A percentile compares a stretch with the other conserved stretches of the same genome.
Conservation (phyloP, 2,797 vertebrate species). For the Salmo trutta region DNA sequence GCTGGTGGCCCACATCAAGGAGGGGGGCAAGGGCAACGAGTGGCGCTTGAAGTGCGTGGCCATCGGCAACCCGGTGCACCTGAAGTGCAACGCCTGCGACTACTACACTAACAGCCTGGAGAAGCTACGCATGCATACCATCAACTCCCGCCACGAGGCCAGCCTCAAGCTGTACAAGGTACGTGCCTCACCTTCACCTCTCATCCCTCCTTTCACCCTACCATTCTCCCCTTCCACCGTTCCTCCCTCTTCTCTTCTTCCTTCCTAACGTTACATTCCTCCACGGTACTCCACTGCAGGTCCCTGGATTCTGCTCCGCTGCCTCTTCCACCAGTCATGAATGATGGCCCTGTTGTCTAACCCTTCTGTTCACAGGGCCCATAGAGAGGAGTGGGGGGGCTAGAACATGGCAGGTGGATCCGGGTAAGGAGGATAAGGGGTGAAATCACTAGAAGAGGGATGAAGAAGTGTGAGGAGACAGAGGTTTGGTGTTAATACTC, state of each 20-base stretch:
- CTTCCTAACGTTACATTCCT: slow-evolving; percentile 22
- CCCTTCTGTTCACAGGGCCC: slow-evolving; percentile 40
- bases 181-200: slow-evolving; percentile 50
- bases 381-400: slow-evolving; percentile 47
- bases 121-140: slow-evolving; percentile 96
- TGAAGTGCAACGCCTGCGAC: slow-evolving; percentile 98
- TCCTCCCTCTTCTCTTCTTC: background rate
- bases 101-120: slow-evolving; percentile 99
- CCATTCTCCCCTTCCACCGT: background rate
- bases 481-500: slow-evolving; percentile 85
- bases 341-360: slow-evolving; percentile 47
- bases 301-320: background rate
- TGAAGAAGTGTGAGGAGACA: slow-evolving; percentile 84
- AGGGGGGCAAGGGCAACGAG: slow-evolving; percentile 97
- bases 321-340: slow-evolving; percentile 41
- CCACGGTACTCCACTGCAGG: background rate
- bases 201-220: background rate
- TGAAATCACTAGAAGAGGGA: slow-evolving; percentile 75
- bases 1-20: slow-evolving; percentile 98
- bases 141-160: slow-evolving; percentile 94
- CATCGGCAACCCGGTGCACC: slow-evolving; percentile 96
- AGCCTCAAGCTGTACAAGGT: slow-evolving; percentile 99
- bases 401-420: slow-evolving; percentile 67
- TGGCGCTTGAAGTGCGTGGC: slow-evolving; percentile 98
- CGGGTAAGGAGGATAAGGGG: slow-evolving; percentile 60